phyloP scores from a whole-genome alignment of 1,140 invertebrate genomes.

The Drosophila novamexicana region DNA sequence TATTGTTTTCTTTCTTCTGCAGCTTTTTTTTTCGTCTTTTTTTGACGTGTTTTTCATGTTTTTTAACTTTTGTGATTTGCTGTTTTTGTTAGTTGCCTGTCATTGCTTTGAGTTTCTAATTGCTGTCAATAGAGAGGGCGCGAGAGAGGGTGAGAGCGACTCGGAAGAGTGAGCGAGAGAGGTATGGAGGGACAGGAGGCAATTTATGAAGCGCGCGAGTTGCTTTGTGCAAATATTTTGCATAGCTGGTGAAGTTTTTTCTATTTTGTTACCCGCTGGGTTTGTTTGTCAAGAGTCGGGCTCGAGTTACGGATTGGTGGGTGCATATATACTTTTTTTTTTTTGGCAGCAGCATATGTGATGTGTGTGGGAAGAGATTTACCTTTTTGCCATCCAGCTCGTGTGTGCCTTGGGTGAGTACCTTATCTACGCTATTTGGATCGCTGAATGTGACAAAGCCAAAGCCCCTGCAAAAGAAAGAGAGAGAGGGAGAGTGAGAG shows the following conservation, averaged over 20 bases:
- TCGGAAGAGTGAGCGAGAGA: constrained; percentile 43
- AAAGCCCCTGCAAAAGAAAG: constrained; percentile 94
- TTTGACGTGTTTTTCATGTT: constrained; percentile 2
- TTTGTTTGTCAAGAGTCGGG: constrained; percentile 54
- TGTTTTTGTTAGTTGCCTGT: constrained; percentile 54
- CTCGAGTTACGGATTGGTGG: constrained; percentile 7
- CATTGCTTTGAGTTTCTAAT: constrained; percentile 80
- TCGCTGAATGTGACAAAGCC: constrained; percentile 98
- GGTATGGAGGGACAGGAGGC: constrained; percentile 39
- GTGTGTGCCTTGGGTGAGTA: constrained; percentile 96
- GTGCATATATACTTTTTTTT: neutral
- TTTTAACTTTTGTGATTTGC: constrained; percentile 41
- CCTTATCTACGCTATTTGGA: constrained; percentile 96
- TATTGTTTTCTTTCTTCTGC: constrained; percentile 24
- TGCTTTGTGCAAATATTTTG: constrained; percentile 77
- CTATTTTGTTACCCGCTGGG: no score
- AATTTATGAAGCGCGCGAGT: constrained; percentile 57
- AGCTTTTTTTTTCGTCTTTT: constrained; percentile 19
- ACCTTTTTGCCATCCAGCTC: constrained; percentile 98
- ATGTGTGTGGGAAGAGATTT: constrained; percentile 72
- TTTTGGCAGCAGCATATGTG: neutral
- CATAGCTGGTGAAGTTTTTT: constrained; percentile 72
- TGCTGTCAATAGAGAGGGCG: constrained; percentile 68
- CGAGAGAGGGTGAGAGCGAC: no score
- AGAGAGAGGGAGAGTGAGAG: constrained; percentile 27